Conservation (phyloP, 2,797 vertebrate genomes). For the Tangara arthus region DNA sequence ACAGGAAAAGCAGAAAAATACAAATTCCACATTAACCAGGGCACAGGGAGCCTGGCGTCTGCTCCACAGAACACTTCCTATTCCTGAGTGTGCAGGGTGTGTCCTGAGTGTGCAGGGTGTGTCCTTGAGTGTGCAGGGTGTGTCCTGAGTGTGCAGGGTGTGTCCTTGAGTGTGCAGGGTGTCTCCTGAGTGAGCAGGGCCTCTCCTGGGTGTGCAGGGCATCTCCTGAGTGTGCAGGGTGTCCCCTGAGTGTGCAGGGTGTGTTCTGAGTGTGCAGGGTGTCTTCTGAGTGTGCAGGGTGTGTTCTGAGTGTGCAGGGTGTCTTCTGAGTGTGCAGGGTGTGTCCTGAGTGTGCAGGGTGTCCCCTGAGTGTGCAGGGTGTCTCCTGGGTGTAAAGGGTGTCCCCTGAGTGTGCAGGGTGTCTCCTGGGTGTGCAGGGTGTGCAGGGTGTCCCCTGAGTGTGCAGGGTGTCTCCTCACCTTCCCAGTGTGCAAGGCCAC, state of each 20-base stretch:
- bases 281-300: fast-evolving
- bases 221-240: not conserved
- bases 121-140: not conserved
- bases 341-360: fast-evolving
- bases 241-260: not conserved
- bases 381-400: fast-evolving
- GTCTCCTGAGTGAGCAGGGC: not conserved
- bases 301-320: too few relatives aligned
- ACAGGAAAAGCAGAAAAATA: not conserved
- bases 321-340: fast-evolving
- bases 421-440: not conserved
- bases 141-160: not conserved
- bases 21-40: not conserved
- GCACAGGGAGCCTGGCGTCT: not conserved
- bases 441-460: not conserved
- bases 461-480: not conserved
- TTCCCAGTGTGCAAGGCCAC: fast-evolving
- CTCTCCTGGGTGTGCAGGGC: not conserved
- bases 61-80: not conserved
- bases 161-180: too few relatives aligned
- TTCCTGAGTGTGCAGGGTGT: fast-evolving
- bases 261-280: not conserved
- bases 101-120: not conserved
- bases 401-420: too few relatives aligned
- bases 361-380: not conserved